phyloP scores from a whole-genome alignment of 2,888 invertebrate genomes.

The Megastigmus dorsalis region DNA sequence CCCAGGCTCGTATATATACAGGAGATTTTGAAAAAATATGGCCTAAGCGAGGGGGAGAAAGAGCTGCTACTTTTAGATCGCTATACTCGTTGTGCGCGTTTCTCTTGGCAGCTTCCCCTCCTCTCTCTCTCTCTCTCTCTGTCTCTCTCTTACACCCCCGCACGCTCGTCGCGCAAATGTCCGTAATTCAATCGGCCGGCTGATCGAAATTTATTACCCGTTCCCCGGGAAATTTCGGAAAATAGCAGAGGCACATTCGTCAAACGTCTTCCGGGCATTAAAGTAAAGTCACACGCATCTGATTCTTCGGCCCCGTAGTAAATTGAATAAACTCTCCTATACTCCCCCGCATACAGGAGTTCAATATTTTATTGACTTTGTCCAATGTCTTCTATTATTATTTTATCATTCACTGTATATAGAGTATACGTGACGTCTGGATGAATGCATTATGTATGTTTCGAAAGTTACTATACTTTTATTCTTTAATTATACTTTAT shows the following conservation, averaged over 20 bases:
- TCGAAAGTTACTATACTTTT: too few species aligned
- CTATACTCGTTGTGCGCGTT: not conserved
- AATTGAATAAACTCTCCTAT: conserved; percentile 22
- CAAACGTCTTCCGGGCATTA: conserved; percentile 50
- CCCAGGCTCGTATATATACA: not conserved
- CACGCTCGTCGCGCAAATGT: conserved; percentile 47
- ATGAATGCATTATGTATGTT: too few species aligned
- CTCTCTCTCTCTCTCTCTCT: too few species aligned
- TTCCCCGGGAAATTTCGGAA: conserved; percentile 57
- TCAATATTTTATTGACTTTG: not conserved
- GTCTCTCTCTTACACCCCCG: too few species aligned
- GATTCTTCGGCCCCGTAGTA: conserved; percentile 27
- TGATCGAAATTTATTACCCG: conserved; percentile 58
- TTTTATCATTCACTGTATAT: conserved; percentile 10
- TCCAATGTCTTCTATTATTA: conserved; percentile 1
- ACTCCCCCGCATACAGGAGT: too few species aligned
- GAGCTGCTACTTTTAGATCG: conserved; percentile 26
- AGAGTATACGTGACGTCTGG: too few species aligned
- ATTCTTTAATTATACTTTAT: too few species aligned
- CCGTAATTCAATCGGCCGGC: conserved; percentile 56
- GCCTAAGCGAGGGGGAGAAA: not conserved
- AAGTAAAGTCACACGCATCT: conserved; percentile 46
- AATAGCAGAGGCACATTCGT: conserved; percentile 58
- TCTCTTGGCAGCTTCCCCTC: not conserved
- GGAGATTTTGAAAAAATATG: conserved; percentile 38